A percentile compares a stretch with the other conserved stretches of the same genome.
Conservation (phyloP, 2,888 invertebrate genomes). For the Callimorpha dominula region DNA sequence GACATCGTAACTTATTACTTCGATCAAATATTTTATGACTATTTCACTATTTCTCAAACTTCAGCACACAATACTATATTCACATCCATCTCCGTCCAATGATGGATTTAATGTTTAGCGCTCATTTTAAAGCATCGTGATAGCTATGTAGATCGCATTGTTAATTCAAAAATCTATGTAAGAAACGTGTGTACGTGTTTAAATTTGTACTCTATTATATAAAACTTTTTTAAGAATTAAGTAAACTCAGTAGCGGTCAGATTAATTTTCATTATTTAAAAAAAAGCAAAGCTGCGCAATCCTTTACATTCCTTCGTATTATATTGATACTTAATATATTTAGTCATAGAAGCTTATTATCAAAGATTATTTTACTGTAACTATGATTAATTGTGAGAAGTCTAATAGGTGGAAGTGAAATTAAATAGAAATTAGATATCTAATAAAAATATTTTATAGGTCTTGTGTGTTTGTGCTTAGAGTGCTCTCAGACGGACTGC, state of each 20-base stretch:
- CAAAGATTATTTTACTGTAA: conserved; percentile 28
- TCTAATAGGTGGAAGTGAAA: background rate
- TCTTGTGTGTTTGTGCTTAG: background rate
- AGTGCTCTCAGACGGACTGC: background rate
- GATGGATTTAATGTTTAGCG: too few relatives aligned
- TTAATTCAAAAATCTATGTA: background rate
- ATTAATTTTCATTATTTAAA: background rate
- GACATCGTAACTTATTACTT: background rate
- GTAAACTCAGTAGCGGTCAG: background rate
- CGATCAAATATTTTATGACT: background rate
- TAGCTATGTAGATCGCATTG: background rate
- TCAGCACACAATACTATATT: background rate
- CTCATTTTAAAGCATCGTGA: background rate
- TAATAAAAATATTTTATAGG: background rate
- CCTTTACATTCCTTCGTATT: conserved; percentile 41
- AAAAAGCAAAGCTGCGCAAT: conserved; percentile 3
- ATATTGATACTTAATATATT: conserved; percentile 41
- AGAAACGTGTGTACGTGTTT: background rate
- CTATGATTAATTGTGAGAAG: conserved; percentile 3
- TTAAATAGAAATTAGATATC: background rate
- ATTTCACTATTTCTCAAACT: background rate
- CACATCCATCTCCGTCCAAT: background rate
- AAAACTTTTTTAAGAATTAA: background rate
- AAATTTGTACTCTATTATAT: conserved; percentile 5
- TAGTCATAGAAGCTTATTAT: conserved; percentile 34